A percentile compares a stretch with the other conserved stretches of the same genome.
These are phyloP conservation scores for Sebastes dallii DNA, from an alignment of 2,797 vertebrate genomes.

Conservation along the genomic window DNA sequence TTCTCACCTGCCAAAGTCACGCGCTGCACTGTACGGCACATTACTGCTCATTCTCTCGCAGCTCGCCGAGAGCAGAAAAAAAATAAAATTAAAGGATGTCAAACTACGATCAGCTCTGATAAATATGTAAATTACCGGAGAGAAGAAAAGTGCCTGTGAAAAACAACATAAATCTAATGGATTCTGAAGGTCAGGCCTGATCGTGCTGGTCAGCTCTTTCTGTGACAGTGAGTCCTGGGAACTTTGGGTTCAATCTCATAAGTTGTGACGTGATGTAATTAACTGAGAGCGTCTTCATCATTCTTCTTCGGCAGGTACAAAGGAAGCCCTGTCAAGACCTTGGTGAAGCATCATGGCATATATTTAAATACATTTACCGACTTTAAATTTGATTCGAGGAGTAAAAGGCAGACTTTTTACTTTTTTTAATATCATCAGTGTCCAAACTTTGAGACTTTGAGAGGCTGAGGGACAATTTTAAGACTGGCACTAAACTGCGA, in stretches of 20 bases:
- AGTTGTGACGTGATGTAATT: slow-evolving; percentile 82
- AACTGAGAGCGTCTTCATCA: slow-evolving; percentile 65
- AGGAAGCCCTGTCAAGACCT: slow-evolving; percentile 53
- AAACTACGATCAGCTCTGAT: slow-evolving; percentile 86
- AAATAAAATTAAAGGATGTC: slow-evolving; percentile 79
- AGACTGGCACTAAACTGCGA: background rate
- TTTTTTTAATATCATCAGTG: slow-evolving; percentile 21
- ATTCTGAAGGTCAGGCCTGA: slow-evolving; percentile 87
- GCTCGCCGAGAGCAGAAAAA: slow-evolving; percentile 42
- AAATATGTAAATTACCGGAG: slow-evolving; percentile 91
- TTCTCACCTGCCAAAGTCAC: slow-evolving; percentile 82
- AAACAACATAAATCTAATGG: slow-evolving; percentile 88
- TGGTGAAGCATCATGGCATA: slow-evolving; percentile 38
- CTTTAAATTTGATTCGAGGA: slow-evolving; percentile 41
- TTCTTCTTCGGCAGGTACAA: slow-evolving; percentile 55
- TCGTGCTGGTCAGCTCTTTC: slow-evolving; percentile 83
- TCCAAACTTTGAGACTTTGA: slow-evolving; percentile 30
- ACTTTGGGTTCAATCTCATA: slow-evolving; percentile 73
- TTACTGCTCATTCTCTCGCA: slow-evolving; percentile 59
- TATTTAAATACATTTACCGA: slow-evolving; percentile 62
- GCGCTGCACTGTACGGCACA: slow-evolving; percentile 51
- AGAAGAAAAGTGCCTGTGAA: slow-evolving; percentile 86
- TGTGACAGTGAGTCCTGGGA: slow-evolving; percentile 50
- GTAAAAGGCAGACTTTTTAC: slow-evolving; percentile 17
- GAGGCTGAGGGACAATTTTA: background rate